Percentiles rank a stretch among this genome's conserved stretches.
phyloP scores from a whole-genome alignment of 2,888 invertebrate genomes.

The Lutraria lutraria region DNA sequence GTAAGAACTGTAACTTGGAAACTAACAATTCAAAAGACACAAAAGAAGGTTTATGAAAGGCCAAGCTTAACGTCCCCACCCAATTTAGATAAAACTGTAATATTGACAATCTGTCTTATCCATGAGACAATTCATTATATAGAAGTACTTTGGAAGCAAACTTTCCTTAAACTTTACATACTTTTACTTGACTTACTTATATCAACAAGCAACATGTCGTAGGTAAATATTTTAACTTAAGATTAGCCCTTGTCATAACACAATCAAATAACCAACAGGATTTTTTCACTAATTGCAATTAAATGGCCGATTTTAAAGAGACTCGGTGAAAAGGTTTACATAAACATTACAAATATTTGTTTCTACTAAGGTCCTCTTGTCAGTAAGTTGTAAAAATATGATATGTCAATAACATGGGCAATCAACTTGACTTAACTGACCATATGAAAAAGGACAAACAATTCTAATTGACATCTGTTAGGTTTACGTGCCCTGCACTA shows the following conservation, averaged over 20 bases:
- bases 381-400: conserved; percentile 27
- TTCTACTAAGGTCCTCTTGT: conserved; percentile 35
- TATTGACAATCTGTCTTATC: conserved; percentile 3
- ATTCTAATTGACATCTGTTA: neutral
- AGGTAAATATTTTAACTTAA: conserved; percentile 20
- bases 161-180: conserved; percentile 1
- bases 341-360: conserved; percentile 41
- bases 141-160: neutral
- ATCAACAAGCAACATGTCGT: neutral
- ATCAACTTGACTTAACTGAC: neutral
- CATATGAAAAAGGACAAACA: neutral
- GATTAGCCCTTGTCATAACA: conserved; percentile 27
- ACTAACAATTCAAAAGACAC: neutral
- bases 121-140: conserved; percentile 2
- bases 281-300: conserved; percentile 45
- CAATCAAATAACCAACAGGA: conserved; percentile 33
- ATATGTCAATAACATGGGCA: conserved; percentile 20
- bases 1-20: neutral
- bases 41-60: neutral
- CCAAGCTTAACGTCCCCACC: neutral
- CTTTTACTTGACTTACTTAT: conserved; percentile 4
- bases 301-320: conserved; percentile 28
- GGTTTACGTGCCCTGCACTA: neutral
- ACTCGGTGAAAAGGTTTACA: conserved; percentile 16
- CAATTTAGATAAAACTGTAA: neutral